These are phyloP conservation scores for Neostethus bicornis DNA, from an alignment of 2,797 vertebrate species.

Conservation along the genomic window DNA sequence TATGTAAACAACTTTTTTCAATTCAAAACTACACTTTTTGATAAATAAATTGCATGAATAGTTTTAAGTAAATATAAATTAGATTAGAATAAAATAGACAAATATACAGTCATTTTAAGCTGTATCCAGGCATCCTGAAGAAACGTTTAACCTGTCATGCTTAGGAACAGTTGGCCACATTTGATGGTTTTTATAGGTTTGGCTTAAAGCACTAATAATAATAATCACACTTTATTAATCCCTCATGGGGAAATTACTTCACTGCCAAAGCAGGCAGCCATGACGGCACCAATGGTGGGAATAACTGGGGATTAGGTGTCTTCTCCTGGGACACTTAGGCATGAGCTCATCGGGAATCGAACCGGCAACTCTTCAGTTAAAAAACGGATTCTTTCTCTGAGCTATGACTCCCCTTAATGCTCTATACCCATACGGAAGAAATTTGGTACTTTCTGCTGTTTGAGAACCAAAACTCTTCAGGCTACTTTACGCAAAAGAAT, in stretches of 20 bases:
- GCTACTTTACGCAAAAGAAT: slow-evolving; percentile 57
- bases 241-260: too few species aligned
- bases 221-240: too few species aligned
- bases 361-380: too few species aligned
- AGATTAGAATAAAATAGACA: background rate
- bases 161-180: slow-evolving; percentile 30
- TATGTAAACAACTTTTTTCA: background rate
- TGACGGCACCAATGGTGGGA: too few species aligned
- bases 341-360: too few species aligned
- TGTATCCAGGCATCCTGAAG: background rate
- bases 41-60: background rate
- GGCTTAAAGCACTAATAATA: slow-evolving; percentile 67
- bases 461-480: slow-evolving; percentile 63
- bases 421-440: slow-evolving; percentile 51
- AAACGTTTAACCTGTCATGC: slow-evolving; percentile 13
- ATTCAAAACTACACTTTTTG: too few species aligned
- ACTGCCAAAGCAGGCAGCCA: too few species aligned
- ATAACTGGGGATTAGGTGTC: too few species aligned
- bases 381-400: too few species aligned
- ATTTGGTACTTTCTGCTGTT: slow-evolving; percentile 42
- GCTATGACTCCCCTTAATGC: too few species aligned
- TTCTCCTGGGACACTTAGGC: too few species aligned
- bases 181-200: slow-evolving; percentile 37
- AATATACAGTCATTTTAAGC: background rate
- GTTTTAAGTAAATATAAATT: background rate